Evolutionary conservation across 1,140 invertebrate species (phyloP), one percentile per base, ranked within the genome.

Genomic region (Halictus rubicundus): DNA sequence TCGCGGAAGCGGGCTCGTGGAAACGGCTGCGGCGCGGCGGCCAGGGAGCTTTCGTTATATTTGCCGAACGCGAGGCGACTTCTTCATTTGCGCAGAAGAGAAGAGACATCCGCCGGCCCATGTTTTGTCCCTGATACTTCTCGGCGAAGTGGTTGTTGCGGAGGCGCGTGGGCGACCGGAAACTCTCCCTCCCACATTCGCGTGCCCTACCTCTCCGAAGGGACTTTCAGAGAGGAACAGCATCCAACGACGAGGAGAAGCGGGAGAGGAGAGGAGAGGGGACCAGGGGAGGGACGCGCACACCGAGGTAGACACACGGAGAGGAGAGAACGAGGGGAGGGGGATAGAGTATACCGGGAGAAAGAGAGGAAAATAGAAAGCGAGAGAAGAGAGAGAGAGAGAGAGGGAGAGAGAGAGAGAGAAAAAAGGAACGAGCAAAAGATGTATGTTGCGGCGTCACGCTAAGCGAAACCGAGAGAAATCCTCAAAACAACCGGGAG

Each of bases 151-250:
- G 89, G 78, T 83, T 78, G 76, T 88, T 82, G 86, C 82, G 83
- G 74, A 85, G 80, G 76, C 82, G 88, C 87, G 90, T 91, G 89
- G 90, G 90, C 88, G 90, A 91, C 89, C 90, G 90, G 90, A 91
- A 91, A 91, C 90, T 88, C 89, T 90, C 90, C 90, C 88, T 91
- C 89, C 89, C 87, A 90, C 90, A 89, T 89, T 88, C 84, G 83
- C 83, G 84, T 88, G 87, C 87, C 87, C 88, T 90, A 87, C 87
- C 88, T 88, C 86, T 78, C 69, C 70, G 83, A 84, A 84, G 84
- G 78, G 84, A 85, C 64, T 81, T 68, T 81, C 80, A 77, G 72
- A 63, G 79, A 78, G 79, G 76, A 82, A 85, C 77, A 73, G 66
- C 76, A 54, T 71, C 68, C 54, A 57, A 21, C n/a, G 19, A n/a